These are phyloP conservation scores for Melanogrammus aeglefinus DNA, from an alignment of 2,797 vertebrate genomes.

Conservation along the genomic window DNA sequence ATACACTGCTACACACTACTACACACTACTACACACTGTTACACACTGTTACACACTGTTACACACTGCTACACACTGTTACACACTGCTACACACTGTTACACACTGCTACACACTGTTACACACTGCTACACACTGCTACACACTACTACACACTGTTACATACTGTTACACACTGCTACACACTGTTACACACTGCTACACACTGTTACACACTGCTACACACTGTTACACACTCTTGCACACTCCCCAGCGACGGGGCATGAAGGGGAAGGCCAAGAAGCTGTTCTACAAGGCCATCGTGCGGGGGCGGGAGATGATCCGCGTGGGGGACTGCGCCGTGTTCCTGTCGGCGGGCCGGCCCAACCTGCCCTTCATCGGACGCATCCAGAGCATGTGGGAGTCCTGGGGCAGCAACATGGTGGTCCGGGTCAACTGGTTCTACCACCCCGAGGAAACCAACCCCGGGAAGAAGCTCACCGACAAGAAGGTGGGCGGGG, in stretches of 20 bases:
- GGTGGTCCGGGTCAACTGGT: conserved; percentile 99
- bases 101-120: too few relatives aligned
- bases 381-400: conserved; percentile 99
- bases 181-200: too few relatives aligned
- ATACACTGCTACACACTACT: too few relatives aligned
- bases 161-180: too few relatives aligned
- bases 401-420: conserved; percentile 99
- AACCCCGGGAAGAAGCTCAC: conserved; percentile 95
- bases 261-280: conserved; percentile 98
- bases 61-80: too few relatives aligned
- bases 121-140: too few relatives aligned
- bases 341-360: conserved; percentile 95
- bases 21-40: too few relatives aligned
- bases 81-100: too few relatives aligned
- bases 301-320: conserved; percentile 93
- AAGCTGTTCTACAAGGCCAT: conserved; percentile 99
- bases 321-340: conserved; percentile 94
- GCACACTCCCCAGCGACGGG: conserved; percentile 79
- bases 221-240: too few relatives aligned
- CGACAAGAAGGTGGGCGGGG: conserved; percentile 85
- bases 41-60: too few relatives aligned
- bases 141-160: too few relatives aligned
- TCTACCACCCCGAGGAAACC: conserved; percentile 98
- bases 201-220: too few relatives aligned
- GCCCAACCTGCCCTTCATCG: conserved; percentile 97